Conservation (phyloP, 2,113 vertebrate genomes). For the Cavia aperea region DNA sequence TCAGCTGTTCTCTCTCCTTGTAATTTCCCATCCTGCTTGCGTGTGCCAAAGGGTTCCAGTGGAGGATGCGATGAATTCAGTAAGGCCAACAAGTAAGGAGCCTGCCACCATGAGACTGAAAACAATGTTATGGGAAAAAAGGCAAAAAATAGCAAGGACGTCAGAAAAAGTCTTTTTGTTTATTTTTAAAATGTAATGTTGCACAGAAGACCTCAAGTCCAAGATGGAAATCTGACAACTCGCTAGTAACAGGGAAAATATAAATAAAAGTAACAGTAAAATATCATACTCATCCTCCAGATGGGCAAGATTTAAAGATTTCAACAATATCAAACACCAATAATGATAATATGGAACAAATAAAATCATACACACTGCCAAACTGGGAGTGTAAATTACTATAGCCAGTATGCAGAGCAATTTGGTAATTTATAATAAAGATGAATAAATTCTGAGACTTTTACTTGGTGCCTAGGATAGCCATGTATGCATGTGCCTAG, state of each 20-base stretch:
- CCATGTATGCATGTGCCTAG: background rate
- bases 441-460: background rate
- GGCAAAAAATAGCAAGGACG: background rate
- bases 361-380: accelerated
- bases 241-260: background rate
- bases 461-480: background rate
- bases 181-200: constrained; percentile 4
- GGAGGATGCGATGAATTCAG: background rate
- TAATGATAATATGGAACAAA: background rate
- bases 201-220: background rate
- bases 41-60: background rate
- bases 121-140: constrained; percentile 15
- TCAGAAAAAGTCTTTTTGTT: background rate
- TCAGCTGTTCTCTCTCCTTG: background rate
- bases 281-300: background rate
- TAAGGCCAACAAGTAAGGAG: background rate
- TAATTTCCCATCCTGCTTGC: background rate
- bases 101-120: background rate
- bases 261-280: background rate
- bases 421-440: background rate
- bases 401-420: background rate
- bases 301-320: background rate
- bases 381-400: background rate
- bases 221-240: background rate
- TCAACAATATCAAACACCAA: too few species aligned